These are phyloP conservation scores for Peromyscus eremicus DNA, from an alignment of 2,797 vertebrate species.

Conservation along the genomic window DNA sequence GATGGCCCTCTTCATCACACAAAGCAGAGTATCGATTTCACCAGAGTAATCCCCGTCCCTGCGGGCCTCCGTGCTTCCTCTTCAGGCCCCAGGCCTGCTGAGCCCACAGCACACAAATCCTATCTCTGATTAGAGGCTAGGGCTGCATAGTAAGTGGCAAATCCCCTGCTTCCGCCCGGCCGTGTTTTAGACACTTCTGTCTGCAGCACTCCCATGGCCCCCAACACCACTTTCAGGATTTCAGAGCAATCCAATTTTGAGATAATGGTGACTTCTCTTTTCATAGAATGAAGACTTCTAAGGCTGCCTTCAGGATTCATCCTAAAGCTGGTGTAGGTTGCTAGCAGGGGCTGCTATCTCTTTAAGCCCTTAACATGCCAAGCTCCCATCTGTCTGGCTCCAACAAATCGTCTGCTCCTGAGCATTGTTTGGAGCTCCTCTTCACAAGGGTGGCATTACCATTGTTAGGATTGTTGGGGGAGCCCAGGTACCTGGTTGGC, in stretches of 20 bases:
- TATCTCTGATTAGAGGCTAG: conserved; percentile 5
- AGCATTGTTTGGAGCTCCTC: neutral
- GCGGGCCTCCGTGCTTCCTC: neutral
- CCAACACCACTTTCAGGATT: conserved; percentile 2
- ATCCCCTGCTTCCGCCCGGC: neutral
- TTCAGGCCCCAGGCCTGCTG: neutral
- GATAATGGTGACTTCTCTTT: neutral
- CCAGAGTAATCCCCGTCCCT: conserved; percentile 26
- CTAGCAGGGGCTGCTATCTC: neutral
- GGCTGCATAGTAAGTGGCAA: neutral
- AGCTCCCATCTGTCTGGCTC: neutral
- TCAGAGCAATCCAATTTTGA: neutral
- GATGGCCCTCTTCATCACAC: neutral
- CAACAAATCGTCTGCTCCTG: neutral
- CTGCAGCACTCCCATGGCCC: neutral
- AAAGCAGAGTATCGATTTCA: conserved; percentile 21
- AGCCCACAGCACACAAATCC: neutral
- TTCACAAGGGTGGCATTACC: neutral
- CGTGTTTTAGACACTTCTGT: neutral
- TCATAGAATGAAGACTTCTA: neutral
- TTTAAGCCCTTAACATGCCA: neutral
- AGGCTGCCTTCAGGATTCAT: neutral
- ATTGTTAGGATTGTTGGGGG: neutral
- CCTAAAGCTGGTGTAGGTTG: neutral
- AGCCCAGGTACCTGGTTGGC: neutral